A percentile compares a stretch with the other conserved stretches of the same genome.
These are phyloP conservation scores for Pipistrellus nathusii DNA, from an alignment of 2,797 vertebrate species.

Conservation along the genomic window DNA sequence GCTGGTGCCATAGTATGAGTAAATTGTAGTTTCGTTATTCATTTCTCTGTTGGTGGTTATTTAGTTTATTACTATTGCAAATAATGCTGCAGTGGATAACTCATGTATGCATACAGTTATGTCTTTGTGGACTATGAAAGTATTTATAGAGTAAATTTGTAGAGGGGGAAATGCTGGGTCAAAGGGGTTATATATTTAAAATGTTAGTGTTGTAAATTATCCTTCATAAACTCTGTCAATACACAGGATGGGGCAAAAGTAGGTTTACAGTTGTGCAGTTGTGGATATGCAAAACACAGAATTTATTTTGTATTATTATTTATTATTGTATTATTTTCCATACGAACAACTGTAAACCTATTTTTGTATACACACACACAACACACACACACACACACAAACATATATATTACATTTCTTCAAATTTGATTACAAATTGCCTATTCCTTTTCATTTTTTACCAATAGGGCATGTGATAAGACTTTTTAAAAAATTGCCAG, in stretches of 20 bases:
- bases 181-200: constrained; percentile 46
- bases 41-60: constrained; percentile 32
- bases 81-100: constrained; percentile 19
- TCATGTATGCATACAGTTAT: not conserved
- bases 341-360: not conserved
- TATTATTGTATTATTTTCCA: not conserved
- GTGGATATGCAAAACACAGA: not conserved
- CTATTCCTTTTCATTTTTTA: not conserved
- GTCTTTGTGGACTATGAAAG: constrained; percentile 40
- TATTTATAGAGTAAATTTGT: constrained; percentile 26
- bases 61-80: constrained; percentile 25
- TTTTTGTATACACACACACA: not conserved
- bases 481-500: not conserved
- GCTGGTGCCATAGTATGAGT: constrained; percentile 28
- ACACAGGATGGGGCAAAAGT: not conserved
- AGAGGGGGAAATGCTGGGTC: not conserved
- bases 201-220: not conserved
- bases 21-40: not conserved
- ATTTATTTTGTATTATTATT: not conserved
- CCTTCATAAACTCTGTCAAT: not conserved
- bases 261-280: not conserved
- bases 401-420: not conserved
- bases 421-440: constrained; percentile 2
- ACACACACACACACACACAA: no score
- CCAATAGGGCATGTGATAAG: not conserved